Conservation (phyloP, 1,140 invertebrate species). For the Diorhabda elongata region DNA sequence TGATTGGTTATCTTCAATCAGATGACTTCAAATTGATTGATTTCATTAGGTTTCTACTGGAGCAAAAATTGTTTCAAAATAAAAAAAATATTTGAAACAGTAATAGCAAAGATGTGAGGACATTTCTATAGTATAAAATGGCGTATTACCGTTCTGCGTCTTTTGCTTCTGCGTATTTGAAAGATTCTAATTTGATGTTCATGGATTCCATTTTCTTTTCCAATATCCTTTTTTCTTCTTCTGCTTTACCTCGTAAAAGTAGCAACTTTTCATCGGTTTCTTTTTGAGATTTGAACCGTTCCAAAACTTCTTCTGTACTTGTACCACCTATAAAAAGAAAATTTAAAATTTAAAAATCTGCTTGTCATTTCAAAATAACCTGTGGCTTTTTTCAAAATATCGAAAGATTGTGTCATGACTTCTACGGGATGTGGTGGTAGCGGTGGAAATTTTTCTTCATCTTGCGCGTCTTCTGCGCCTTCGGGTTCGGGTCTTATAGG, state of each 20-base stretch:
- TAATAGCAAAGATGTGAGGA: not conserved
- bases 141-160: constrained; percentile 67
- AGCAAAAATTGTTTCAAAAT: not conserved
- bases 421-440: constrained; percentile 46
- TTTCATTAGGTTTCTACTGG: too few relatives aligned
- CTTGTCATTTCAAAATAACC: constrained; percentile 44
- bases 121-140: not conserved
- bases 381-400: constrained; percentile 67
- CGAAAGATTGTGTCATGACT: constrained; percentile 63
- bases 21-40: too few relatives aligned
- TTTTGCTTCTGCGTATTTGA: constrained; percentile 73
- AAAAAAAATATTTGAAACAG: not conserved
- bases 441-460: constrained; percentile 40
- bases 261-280: constrained; percentile 64
- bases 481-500: constrained; percentile 41
- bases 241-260: constrained; percentile 63
- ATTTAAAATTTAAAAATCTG: constrained; percentile 5
- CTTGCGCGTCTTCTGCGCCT: constrained; percentile 38
- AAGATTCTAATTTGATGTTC: constrained; percentile 65
- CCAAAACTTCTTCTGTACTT: constrained; percentile 66
- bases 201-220: constrained; percentile 65
- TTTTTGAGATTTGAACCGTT: constrained; percentile 66
- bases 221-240: constrained; percentile 66
- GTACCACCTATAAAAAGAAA: constrained; percentile 56
- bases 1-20: not conserved